Evolutionary conservation across 2,113 vertebrate species (phyloP).

Genomic region (Chitala chitala): DNA sequence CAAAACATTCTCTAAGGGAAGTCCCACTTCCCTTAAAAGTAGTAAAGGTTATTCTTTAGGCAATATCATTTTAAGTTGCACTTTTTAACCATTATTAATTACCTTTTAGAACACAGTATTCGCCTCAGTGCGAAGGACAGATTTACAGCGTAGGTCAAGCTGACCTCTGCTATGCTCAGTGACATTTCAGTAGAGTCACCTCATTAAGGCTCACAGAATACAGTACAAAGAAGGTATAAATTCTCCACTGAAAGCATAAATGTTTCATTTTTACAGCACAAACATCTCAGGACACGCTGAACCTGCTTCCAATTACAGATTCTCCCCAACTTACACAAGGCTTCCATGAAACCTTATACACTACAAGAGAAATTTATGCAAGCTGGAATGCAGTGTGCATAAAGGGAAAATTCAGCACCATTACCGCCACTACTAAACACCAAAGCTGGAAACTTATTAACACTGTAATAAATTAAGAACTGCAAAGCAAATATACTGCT

Average conservation of each 20-base stretch:
- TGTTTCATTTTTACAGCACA: no score
- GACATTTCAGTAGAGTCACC: neutral
- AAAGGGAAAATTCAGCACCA: neutral
- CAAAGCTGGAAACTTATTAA: no score
- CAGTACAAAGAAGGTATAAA: neutral
- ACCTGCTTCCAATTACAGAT: neutral
- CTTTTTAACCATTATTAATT: neutral
- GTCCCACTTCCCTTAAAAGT: neutral
- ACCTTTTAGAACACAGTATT: neutral
- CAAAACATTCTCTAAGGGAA: neutral
- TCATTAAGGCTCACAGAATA: neutral
- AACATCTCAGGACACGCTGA: no score
- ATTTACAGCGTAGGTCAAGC: neutral
- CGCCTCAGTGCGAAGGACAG: neutral
- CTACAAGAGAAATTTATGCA: neutral
- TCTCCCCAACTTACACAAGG: neutral
- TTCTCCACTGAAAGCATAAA: neutral
- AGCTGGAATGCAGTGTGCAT: no score
- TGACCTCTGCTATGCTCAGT: neutral
- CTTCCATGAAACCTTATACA: neutral
- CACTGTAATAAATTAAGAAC: no score
- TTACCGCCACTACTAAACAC: no score
- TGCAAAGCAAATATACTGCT: no score
- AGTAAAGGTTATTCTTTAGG: neutral
- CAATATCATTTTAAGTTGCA: neutral